A percentile compares a stretch with the other conserved stretches of the same genome.
Evolutionary conservation across 2,797 vertebrate species (phyloP).

Genomic region (Scyliorhinus canicula): DNA sequence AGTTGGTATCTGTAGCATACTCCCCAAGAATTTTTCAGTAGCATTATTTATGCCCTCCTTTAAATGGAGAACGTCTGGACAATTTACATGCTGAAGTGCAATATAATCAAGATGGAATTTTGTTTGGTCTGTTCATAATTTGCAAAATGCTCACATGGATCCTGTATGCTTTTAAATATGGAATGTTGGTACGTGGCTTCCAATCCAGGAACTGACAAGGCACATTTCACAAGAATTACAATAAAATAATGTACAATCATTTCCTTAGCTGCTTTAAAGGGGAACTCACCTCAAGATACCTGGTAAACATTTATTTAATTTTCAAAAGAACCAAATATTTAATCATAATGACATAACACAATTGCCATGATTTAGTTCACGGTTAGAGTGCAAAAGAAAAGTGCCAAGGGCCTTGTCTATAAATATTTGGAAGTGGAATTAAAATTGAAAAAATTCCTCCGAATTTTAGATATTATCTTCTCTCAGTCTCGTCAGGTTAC

Average conservation of each 20-base stretch:
- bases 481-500: not conserved
- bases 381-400: not conserved
- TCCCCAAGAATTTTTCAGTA: conserved; percentile 32
- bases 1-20: not conserved
- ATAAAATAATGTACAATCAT: conserved; percentile 8
- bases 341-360: not conserved
- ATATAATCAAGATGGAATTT: conserved; percentile 36
- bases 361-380: not conserved
- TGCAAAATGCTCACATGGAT: conserved; percentile 37
- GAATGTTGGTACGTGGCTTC: conserved; percentile 54
- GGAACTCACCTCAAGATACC: not conserved
- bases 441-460: not conserved
- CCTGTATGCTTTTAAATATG: conserved; percentile 44
- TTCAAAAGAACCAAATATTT: not conserved
- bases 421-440: not conserved
- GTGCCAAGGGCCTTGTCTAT: not conserved
- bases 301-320: not conserved
- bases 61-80: conserved; percentile 35
- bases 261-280: not conserved
- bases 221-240: conserved; percentile 21
- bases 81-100: conserved; percentile 36
- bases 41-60: conserved; percentile 36
- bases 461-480: not conserved
- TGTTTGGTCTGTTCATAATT: conserved; percentile 38
- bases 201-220: conserved; percentile 33